Conservation (phyloP, 2,888 invertebrate genomes). For the Ophonus ardosiacus region DNA sequence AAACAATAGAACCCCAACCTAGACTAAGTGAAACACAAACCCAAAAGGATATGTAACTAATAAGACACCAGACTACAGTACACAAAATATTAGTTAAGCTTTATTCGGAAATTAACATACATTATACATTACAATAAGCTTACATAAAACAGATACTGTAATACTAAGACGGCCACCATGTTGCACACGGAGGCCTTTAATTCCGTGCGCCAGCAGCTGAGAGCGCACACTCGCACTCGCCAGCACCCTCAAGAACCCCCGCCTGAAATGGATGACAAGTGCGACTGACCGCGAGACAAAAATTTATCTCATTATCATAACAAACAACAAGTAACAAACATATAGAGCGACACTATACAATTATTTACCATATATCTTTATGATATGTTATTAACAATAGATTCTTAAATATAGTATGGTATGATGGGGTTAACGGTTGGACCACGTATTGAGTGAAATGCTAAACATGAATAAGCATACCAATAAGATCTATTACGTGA, state of each 20-base stretch:
- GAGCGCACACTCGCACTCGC: background rate
- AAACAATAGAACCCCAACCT: background rate
- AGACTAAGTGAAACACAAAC: background rate
- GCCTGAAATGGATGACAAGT: background rate
- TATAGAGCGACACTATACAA: conserved; percentile 41
- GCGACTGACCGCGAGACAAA: background rate
- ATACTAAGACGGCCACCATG: conserved; percentile 31
- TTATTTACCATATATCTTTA: conserved; percentile 49
- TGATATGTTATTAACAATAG: conserved; percentile 61
- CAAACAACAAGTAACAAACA: conserved; percentile 44
- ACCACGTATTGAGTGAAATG: conserved; percentile 53
- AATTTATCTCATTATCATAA: background rate
- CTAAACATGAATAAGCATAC: conserved; percentile 49
- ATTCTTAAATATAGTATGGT: conserved; percentile 52
- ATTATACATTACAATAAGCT: conserved; percentile 60
- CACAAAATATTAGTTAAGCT: conserved; percentile 64
- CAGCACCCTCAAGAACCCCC: background rate
- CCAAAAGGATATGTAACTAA: background rate
- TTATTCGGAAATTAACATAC: conserved; percentile 60
- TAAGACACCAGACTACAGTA: conserved; percentile 8
- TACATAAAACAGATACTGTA: conserved; percentile 58
- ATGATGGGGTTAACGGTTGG: conserved; percentile 53
- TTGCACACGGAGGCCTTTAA: background rate
- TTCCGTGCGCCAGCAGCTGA: conserved; percentile 30
- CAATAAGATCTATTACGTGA: conserved; percentile 34